Evolutionary conservation across 2,113 vertebrate species (phyloP), one percentile per base, ranked within the genome.

Genomic region (Epinephelus fuscoguttatus): DNA sequence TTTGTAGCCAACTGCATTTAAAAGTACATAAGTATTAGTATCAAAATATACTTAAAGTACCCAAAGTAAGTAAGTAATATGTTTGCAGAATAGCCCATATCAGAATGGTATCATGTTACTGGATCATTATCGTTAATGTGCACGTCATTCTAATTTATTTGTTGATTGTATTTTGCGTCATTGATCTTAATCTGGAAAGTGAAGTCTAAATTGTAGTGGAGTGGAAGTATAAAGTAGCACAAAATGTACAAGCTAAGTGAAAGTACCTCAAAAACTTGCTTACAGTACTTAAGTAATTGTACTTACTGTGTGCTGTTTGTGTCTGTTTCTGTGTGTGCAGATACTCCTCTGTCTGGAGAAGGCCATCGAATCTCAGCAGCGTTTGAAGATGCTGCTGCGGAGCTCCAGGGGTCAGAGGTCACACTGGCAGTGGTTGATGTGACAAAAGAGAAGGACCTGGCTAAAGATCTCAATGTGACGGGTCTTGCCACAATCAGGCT

Each of bases 341-440:
- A 96, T 68, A 86, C 94, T 62, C 88, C 96, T 15, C 94, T 96
- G 62, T 95, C 94, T 37, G 94, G 90, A 0, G 91, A 95, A 6
- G 70, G 52, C 94, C 96, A 91, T 86, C 95, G 89, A 85, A 86
- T 71, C 21, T 96, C 18, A 67, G 95, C 2, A 50, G 97, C 96
- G 47, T 97, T 98, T 75, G 89, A 95, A 63, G 92, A 91, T 37
- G 97, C 97, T 0, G 96, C 95, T 12, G 82, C 64, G n/a, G 90
- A 96, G 37, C 92, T 98, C 23, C 96, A 93, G 88, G 96, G 91
- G 64, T 90, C 94, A 69, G 95, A 96, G 87, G 95, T 99, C 23
- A 96, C 90, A 59, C 94, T 97, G 64, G 97, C 96, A 50, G 95
- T 94, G 72, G 90, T 97, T 1, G 96, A 98, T 37, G 90, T 96